Evolutionary conservation across 2,797 vertebrate genomes (phyloP).

Genomic region (Spinus pinus): DNA sequence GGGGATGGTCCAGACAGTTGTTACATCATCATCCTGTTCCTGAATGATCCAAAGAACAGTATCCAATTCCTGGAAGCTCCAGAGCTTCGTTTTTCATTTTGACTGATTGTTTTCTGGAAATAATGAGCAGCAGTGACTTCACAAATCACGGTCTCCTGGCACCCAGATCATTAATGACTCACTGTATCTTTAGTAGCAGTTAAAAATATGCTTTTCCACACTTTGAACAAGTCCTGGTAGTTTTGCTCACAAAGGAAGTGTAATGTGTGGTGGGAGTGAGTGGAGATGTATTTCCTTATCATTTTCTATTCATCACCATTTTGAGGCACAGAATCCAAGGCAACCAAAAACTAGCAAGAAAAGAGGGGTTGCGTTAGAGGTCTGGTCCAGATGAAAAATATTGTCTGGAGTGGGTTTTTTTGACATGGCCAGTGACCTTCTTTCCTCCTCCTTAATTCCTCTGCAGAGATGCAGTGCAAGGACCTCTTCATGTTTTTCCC

Average conservation of each 20-base stretch:
- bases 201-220: background rate
- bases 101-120: constrained; percentile 28
- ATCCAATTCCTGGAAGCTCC: constrained; percentile 36
- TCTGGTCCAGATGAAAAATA: background rate
- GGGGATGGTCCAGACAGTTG: background rate
- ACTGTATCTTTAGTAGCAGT: background rate
- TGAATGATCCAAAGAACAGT: background rate
- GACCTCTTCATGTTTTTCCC: background rate
- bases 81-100: background rate
- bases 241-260: background rate
- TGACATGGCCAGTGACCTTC: background rate
- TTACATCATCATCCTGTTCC: background rate
- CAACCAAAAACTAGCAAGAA: background rate
- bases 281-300: background rate
- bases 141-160: constrained; percentile 1
- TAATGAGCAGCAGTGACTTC: background rate
- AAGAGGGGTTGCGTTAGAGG: background rate
- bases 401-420: background rate
- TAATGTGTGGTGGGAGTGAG: background rate
- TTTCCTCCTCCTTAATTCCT: background rate
- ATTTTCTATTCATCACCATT: background rate
- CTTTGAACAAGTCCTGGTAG: background rate
- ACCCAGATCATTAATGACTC: constrained; percentile 7
- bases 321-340: background rate
- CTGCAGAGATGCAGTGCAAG: background rate